phyloP scores from a whole-genome alignment of 2,888 invertebrate species.

The Philopedon plagiatum region DNA sequence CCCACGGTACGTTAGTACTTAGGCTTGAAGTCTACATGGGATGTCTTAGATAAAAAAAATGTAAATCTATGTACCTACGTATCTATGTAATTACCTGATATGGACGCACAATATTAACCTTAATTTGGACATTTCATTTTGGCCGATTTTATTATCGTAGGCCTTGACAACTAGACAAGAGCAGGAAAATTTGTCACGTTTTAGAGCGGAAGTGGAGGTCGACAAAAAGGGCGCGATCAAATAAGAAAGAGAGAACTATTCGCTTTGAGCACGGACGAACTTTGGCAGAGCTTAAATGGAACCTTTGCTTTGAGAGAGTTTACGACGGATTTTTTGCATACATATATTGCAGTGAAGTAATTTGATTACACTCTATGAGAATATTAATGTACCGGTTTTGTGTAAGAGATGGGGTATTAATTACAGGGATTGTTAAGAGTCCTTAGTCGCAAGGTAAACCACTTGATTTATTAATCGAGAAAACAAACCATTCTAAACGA shows the following conservation, averaged over 20 bases:
- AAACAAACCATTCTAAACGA: too few species aligned
- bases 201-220: slow-evolving; percentile 9
- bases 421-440: not conserved
- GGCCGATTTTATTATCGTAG: not conserved
- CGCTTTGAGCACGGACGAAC: slow-evolving; percentile 20
- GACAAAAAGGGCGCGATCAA: slow-evolving; percentile 13
- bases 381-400: not conserved
- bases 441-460: too few species aligned
- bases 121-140: not conserved
- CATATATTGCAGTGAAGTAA: slow-evolving; percentile 2
- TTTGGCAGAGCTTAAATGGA: slow-evolving; percentile 11
- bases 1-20: too few species aligned
- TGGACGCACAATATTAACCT: too few species aligned
- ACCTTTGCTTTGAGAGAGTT: slow-evolving; percentile 5
- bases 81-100: too few species aligned
- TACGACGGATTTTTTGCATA: slow-evolving; percentile 6
- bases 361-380: slow-evolving; percentile 1
- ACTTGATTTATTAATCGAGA: too few species aligned
- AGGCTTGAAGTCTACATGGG: too few species aligned
- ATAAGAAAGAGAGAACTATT: slow-evolving; percentile 20
- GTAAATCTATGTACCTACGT: too few species aligned
- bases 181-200: slow-evolving; percentile 9
- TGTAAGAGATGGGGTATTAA: not conserved
- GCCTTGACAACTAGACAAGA: not conserved
- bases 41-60: too few species aligned